phyloP scores from a whole-genome alignment of 2,888 invertebrate genomes.

The Drosophila testacea region DNA sequence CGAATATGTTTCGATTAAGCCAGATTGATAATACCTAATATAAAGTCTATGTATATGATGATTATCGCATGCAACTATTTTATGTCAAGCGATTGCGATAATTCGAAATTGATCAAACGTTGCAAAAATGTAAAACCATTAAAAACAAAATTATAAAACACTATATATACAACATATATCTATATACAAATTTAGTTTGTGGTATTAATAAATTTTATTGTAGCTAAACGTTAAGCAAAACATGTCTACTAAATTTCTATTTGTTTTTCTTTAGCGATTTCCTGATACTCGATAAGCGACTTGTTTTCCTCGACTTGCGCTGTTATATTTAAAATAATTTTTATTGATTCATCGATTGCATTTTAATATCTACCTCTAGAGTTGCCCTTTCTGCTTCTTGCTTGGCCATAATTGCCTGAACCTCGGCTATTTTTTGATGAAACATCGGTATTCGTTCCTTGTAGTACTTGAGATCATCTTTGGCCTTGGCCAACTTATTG shows the following conservation, averaged over 20 bases:
- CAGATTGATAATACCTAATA: conserved; percentile 33
- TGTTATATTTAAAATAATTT: background rate
- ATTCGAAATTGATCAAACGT: conserved; percentile 17
- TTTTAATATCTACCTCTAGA: background rate
- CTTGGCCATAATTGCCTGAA: conserved; percentile 14
- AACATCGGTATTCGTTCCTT: conserved; percentile 40
- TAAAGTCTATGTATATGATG: conserved; percentile 37
- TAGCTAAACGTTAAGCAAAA: conserved; percentile 73
- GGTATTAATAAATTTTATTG: conserved; percentile 82
- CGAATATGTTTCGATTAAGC: conserved; percentile 44
- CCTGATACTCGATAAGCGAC: background rate
- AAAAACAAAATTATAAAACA: conserved; percentile 28
- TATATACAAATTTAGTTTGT: conserved; percentile 79
- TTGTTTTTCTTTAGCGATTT: background rate
- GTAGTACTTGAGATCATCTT: conserved; percentile 46
- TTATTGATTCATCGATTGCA: background rate
- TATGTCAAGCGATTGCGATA: conserved; percentile 48
- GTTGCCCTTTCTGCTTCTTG: background rate
- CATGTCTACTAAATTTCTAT: conserved; percentile 12
- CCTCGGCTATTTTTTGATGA: conserved; percentile 33
- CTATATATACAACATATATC: conserved; percentile 70
- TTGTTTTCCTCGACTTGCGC: background rate
- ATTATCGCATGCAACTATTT: conserved; percentile 43
- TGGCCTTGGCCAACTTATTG: conserved; percentile 38
- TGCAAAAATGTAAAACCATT: conserved; percentile 25